Conservation (phyloP, 2,113 vertebrate genomes). For the Lipotes vexillifer region DNA sequence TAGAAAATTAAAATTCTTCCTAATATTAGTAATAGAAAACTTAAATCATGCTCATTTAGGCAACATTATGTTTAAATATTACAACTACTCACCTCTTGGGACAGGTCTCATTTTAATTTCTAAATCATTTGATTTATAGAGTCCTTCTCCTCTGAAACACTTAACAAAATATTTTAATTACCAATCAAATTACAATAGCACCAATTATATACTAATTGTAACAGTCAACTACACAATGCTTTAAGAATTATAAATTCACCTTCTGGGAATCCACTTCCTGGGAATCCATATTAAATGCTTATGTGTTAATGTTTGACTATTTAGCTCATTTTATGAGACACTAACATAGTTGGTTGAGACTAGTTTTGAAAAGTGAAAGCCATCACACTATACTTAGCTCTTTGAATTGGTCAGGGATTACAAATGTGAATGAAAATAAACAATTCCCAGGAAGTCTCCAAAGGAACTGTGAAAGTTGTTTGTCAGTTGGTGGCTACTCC, state of each 20-base stretch:
- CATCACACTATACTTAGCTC: neutral
- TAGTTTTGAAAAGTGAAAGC: slow-evolving; percentile 14
- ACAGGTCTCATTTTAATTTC: neutral
- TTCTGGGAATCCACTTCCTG: slow-evolving; percentile 10
- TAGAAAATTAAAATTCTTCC: neutral
- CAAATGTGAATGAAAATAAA: neutral
- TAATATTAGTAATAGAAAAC: neutral
- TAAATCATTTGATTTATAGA: neutral
- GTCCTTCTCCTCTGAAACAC: neutral
- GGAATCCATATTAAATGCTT: neutral
- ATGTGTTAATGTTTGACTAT: neutral
- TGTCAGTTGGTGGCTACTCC: neutral
- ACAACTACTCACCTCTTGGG: neutral
- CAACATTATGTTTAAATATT: slow-evolving; percentile 3
- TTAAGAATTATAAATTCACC: neutral
- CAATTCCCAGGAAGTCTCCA: neutral
- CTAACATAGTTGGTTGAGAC: neutral
- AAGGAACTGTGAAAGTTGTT: slow-evolving; percentile 15
- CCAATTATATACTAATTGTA: neutral
- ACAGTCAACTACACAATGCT: neutral
- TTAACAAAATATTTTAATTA: slow-evolving; percentile 1
- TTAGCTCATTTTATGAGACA: neutral
- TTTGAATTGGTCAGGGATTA: neutral
- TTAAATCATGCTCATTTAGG: neutral
- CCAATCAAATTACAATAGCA: neutral